Base-by-base conservation (phyloP, 35 echinoderm and acorn worm genomes). In the Eucidaris tribuloides region DNA sequence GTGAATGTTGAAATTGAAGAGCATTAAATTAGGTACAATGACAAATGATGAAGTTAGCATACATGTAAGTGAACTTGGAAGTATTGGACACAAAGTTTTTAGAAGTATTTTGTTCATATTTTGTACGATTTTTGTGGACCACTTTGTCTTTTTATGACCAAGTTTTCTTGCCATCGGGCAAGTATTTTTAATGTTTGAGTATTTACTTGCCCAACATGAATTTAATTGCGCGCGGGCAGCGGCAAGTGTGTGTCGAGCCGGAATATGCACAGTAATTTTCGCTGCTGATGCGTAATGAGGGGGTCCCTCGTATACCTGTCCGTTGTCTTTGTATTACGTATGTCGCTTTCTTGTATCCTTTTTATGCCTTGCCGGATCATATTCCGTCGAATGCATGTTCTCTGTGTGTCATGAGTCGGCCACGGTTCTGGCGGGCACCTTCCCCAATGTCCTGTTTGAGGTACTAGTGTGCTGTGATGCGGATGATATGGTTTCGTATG, bases 281-380 rank as follows among this genome's bases (percentile, higher is more conserved):
- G 89, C 24, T 80, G 63, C 54, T 97, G 89, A 25, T 89, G 92
- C 34, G 94, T 89, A 33, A 71, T 36, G 94, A 97, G 23, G 89
- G 85, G 24, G 93, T 65, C 94, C 94, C 54, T 97, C 94, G 74
- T 81, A 97, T 24, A 97, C 48, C 94, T 97, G 49, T 97, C 94
- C 22, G 94, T 97, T 50, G 94, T 91, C 82, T 97, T 97, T 13
- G 94, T 84, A 85, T 88, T 6, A 71, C 76, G 59, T 92, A 84
- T 0, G 85, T 85, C 65, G 92, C 92, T 58, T 97, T 97, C 32
- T 40, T 74, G 20, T 85, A 85, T 7, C 84, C 80, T 36, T 78
- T 78, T 95, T 95, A 37, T 84, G 87, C 20, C 68, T 83, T 20
- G 37, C 63, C 37, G 78, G 17, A 74, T 74, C 68, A 3, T 74